Percentiles rank a stretch among this genome's conserved stretches.
Conservation (phyloP, 2,113 vertebrate species). For the Glaucidium brasilianum region DNA sequence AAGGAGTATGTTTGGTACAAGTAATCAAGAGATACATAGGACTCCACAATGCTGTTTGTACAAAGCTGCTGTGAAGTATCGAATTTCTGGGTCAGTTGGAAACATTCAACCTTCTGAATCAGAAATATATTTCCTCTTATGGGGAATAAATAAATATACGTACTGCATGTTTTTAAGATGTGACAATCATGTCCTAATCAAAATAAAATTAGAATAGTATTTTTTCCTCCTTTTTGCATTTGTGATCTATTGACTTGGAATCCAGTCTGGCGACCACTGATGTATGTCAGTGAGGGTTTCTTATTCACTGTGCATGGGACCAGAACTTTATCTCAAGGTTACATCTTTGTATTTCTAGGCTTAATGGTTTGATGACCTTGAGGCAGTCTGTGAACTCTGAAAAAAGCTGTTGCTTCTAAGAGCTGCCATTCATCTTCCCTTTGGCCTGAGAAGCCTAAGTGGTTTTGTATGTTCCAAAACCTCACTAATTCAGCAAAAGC, state of each 20-base stretch:
- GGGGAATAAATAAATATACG: neutral
- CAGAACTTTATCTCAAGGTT: neutral
- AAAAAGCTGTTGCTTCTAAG: neutral
- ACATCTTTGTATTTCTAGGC: neutral
- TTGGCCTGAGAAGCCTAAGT: neutral
- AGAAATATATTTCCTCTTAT: neutral
- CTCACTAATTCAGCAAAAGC: constrained; percentile 24
- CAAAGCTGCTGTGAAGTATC: neutral
- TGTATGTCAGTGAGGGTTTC: neutral
- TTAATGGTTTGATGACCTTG: neutral
- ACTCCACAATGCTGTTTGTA: neutral
- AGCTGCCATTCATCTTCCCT: neutral
- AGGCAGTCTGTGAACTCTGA: neutral
- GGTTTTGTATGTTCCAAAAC: neutral
- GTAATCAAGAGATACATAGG: neutral
- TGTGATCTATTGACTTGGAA: neutral
- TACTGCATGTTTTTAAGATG: neutral
- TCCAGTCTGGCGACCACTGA: neutral
- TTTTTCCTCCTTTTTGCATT: neutral
- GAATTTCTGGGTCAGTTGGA: neutral
- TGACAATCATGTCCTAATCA: neutral
- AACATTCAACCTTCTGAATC: neutral
- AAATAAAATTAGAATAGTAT: neutral
- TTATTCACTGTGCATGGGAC: neutral
- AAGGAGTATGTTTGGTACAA: neutral